Conservation (phyloP, 2,113 vertebrate species). For the Hylia prasina region DNA sequence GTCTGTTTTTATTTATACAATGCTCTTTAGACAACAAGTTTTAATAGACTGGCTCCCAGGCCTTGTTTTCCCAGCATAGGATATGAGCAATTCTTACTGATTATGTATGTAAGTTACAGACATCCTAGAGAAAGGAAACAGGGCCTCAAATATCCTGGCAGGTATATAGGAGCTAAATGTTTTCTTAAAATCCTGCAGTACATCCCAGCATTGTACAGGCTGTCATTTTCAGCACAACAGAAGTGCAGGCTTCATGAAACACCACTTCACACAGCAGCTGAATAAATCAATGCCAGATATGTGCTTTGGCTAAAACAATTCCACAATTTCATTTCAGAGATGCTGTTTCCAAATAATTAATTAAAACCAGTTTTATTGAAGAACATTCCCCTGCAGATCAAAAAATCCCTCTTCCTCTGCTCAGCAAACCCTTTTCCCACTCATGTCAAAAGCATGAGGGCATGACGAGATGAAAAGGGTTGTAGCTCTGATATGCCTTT, state of each 20-base stretch:
- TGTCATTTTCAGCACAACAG: background rate
- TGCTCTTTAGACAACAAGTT: background rate
- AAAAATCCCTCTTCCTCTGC: background rate
- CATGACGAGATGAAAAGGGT: background rate
- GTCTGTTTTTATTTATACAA: background rate
- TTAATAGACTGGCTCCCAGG: background rate
- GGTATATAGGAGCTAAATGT: background rate
- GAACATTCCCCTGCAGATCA: background rate
- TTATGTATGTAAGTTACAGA: background rate
- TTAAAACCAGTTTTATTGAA: background rate
- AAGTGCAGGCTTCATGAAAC: background rate
- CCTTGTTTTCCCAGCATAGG: background rate
- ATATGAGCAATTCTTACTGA: slow-evolving; percentile 19
- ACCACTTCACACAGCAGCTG: background rate
- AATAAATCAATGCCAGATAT: background rate
- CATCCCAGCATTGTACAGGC: background rate
- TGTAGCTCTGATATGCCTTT: background rate
- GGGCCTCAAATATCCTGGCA: background rate
- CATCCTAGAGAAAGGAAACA: background rate
- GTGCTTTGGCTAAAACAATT: background rate
- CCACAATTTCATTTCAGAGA: background rate
- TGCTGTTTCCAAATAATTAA: background rate
- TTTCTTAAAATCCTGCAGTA: background rate
- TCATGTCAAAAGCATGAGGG: background rate
- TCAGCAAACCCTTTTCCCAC: background rate